phyloP scores from a whole-genome alignment of 2,888 invertebrate species.

The Megalurothrips usitatus region DNA sequence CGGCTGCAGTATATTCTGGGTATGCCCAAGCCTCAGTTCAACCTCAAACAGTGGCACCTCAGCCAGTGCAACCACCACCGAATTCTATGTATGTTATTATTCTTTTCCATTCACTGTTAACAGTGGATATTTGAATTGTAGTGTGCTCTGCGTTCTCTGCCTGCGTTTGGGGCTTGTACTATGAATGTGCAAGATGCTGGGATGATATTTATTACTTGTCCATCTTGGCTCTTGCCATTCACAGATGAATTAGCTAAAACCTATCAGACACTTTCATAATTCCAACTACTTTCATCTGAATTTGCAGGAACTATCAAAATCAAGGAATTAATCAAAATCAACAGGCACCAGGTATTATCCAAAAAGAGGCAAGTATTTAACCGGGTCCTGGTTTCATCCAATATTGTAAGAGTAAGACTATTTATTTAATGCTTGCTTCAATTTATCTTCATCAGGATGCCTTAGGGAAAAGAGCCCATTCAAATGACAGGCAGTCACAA shows the following conservation, averaged over 20 bases:
- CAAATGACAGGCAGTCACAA: neutral
- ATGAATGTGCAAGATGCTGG: no score
- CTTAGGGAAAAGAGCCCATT: slow-evolving; percentile 26
- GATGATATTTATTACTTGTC: no score
- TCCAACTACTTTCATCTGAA: slow-evolving; percentile 36
- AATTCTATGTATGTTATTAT: no score
- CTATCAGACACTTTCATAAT: no score
- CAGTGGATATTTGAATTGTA: no score
- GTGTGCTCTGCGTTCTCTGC: no score
- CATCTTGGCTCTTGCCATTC: no score
- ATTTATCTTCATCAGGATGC: neutral
- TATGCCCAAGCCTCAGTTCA: no score
- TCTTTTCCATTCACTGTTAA: no score
- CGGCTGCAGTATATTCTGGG: neutral
- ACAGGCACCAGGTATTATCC: slow-evolving; percentile 39
- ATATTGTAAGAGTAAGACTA: neutral
- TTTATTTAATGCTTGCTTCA: neutral
- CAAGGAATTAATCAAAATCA: slow-evolving; percentile 48
- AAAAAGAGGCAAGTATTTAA: neutral
- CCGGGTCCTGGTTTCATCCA: neutral
- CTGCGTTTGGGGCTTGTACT: no score
- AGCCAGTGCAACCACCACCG: slow-evolving; percentile 45
- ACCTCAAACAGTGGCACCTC: slow-evolving; percentile 39
- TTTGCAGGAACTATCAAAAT: neutral
- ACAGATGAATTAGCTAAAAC: no score